These are phyloP conservation scores for Apis laboriosa DNA, from an alignment of 1,140 invertebrate genomes.

Conservation along the genomic window DNA sequence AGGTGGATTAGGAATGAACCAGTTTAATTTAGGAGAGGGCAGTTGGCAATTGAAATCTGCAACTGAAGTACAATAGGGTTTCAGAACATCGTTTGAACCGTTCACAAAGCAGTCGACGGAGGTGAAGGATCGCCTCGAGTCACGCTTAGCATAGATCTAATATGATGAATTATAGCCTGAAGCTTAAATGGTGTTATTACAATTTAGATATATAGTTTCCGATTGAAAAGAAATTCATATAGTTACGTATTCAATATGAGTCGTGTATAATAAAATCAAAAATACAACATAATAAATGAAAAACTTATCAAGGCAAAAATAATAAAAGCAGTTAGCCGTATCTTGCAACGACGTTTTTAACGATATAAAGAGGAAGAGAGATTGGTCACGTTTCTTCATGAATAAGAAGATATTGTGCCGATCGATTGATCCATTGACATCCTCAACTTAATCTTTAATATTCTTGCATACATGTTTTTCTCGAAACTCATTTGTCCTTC, in stretches of 20 bases:
- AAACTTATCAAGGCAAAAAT: background rate
- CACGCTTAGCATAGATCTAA: slow-evolving; percentile 18
- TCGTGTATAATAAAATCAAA: background rate
- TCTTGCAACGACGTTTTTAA: background rate
- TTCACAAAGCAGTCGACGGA: slow-evolving; percentile 51
- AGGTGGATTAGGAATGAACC: background rate
- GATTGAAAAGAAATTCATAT: slow-evolving; percentile 6
- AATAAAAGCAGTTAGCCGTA: background rate
- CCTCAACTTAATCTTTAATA: slow-evolving; percentile 11
- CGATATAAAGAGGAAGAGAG: too few relatives aligned
- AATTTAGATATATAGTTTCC: background rate
- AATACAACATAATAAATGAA: background rate
- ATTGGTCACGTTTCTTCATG: background rate
- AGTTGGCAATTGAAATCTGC: slow-evolving; percentile 65
- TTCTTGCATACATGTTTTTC: too few relatives aligned
- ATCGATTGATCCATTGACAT: slow-evolving; percentile 9
- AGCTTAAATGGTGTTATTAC: background rate
- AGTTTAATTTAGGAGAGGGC: slow-evolving; percentile 54
- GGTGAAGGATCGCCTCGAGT: slow-evolving; percentile 15
- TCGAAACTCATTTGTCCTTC: background rate
- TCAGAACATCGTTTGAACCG: slow-evolving; percentile 49
- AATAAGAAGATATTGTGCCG: background rate
- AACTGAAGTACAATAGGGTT: slow-evolving; percentile 64
- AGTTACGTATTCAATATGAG: background rate
- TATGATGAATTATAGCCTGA: slow-evolving; percentile 16